phyloP scores from a whole-genome alignment of 2,797 vertebrate genomes.

The Ataeniobius toweri region DNA sequence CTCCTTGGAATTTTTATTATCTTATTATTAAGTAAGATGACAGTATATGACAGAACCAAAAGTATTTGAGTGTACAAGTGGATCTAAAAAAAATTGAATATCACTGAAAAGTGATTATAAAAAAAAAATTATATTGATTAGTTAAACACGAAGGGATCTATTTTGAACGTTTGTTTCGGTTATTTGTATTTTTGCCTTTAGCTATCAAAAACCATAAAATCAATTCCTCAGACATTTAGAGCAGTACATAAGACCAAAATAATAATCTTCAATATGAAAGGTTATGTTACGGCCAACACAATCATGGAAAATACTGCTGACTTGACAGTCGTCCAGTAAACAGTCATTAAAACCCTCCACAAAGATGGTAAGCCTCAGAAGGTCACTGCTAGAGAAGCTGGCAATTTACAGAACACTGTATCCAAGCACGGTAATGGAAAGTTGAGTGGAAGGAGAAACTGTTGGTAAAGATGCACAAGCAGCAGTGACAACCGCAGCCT shows the following conservation, averaged over 20 bases:
- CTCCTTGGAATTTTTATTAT: not conserved
- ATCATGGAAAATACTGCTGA: not conserved
- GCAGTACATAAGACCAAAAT: not conserved
- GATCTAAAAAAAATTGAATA: not conserved
- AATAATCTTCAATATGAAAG: not conserved
- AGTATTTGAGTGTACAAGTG: not conserved
- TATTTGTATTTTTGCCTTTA: not conserved
- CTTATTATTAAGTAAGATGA: not conserved
- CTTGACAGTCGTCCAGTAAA: not conserved
- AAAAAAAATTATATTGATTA: too few species aligned
- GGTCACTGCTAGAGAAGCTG: not conserved
- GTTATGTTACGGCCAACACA: not conserved
- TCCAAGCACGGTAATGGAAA: not conserved
- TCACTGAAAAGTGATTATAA: not conserved
- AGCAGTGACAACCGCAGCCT: not conserved
- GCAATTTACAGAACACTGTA: not conserved
- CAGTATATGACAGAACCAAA: not conserved
- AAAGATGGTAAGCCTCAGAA: not conserved
- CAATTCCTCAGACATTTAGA: not conserved
- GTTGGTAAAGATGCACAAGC: not conserved
- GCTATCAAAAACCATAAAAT: not conserved
- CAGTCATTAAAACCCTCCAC: not conserved
- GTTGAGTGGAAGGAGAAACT: too few species aligned
- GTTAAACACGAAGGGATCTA: too few species aligned
- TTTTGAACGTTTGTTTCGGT: too few species aligned